Percentiles rank a stretch among this genome's conserved stretches.
These are phyloP conservation scores for Cabera pusaria DNA, from an alignment of 2,888 invertebrate genomes.

Conservation along the genomic window DNA sequence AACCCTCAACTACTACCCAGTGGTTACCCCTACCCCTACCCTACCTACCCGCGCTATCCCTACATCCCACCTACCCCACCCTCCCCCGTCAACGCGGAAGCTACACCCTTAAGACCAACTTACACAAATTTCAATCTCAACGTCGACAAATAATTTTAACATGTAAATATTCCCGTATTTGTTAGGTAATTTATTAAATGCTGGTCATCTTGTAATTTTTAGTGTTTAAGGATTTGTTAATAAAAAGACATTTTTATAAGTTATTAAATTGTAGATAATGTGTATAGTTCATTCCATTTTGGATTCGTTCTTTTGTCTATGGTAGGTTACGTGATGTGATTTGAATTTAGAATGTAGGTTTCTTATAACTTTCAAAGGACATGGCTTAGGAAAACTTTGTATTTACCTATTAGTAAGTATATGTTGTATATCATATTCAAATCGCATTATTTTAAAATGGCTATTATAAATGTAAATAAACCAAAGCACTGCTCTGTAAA, in stretches of 20 bases:
- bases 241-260: conserved; percentile 29
- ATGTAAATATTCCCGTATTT: conserved; percentile 25
- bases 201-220: conserved; percentile 31
- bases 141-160: conserved; percentile 58
- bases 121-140: conserved; percentile 77
- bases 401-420: too few relatives aligned
- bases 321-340: conserved; percentile 21
- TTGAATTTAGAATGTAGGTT: conserved; percentile 25
- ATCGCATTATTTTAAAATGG: too few relatives aligned
- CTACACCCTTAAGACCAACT: conserved; percentile 71
- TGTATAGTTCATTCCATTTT: conserved; percentile 33
- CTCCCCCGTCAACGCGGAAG: conserved; percentile 67
- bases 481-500: too few relatives aligned
- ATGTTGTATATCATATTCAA: too few relatives aligned
- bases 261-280: conserved; percentile 24
- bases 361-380: too few relatives aligned
- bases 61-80: conserved; percentile 80
- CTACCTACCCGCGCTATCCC: conserved; percentile 76
- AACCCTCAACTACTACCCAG: conserved; percentile 84
- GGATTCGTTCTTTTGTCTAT: conserved; percentile 27
- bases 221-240: conserved; percentile 25
- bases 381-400: too few relatives aligned
- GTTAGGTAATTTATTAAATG: conserved; percentile 33
- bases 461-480: too few relatives aligned
- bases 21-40: conserved; percentile 83